Evolutionary conservation across 2,797 vertebrate genomes (phyloP), one percentile per base, ranked within the genome.

Genomic region (Anguilla marmorata): DNA sequence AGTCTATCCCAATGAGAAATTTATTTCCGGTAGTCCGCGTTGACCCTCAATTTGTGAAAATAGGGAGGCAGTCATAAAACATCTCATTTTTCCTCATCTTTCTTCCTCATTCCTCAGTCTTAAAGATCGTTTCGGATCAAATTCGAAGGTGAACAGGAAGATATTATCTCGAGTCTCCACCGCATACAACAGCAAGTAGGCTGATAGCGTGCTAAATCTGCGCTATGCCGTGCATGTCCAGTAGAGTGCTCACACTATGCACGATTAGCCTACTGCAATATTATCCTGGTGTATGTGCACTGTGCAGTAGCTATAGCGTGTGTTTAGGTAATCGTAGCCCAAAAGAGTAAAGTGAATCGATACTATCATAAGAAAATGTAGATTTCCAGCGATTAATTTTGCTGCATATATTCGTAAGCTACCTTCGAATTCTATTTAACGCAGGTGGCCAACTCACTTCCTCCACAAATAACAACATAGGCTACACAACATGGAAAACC

Each of bases 21-120:
- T 48, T 19, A 82, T 82, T 82, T 82, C 41, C 79, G 79, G 79
- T 50, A 82, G 45, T 7, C 21, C 37, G n/a, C n/a, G 80, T 80
- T 41, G 45, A n/a, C 76, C 16, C 50, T 50, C 45, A 84, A 52
- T 14, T 16, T 54, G 11, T 16, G 27, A 27, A 54, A 84, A 58
- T 33, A 54, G n/a, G 6, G n/a, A 27, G 41, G 6, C 41, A 8
- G 5, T 21, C 9, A n/a, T 5, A 50, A 41, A 19, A 24, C 24
- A 14, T 19, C 3, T 6, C 1, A 21, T 33, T 21, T 50, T 4
- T 48, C 41, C 41, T 82, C 4, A 33, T 21, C 21, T 45, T 3
- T 80, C 16, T 48, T 4, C 41, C 76, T 80, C 76, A 19, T 48
- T 37, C 63, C 1, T 27, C 24, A 69, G 24, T 11, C 9, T 48